Evolutionary conservation across 1,140 invertebrate genomes (phyloP).

Genomic region (Chironomus tepperi): DNA sequence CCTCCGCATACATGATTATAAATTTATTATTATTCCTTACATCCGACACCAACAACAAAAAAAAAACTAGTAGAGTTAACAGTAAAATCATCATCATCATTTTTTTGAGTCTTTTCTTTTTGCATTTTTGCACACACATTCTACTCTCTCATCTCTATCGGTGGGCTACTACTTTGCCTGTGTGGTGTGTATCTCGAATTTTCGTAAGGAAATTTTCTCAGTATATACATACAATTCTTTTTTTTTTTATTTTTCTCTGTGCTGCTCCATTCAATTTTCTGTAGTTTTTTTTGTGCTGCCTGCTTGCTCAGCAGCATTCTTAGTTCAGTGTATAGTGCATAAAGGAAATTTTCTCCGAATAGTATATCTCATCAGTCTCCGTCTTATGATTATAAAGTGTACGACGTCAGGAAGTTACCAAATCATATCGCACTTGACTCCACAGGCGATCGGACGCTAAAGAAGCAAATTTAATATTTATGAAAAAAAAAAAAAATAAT

Average conservation of each 20-base stretch:
- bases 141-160: background rate
- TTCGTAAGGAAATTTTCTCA: conserved; percentile 8
- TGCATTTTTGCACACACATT: no score
- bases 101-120: background rate
- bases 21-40: conserved; percentile 24
- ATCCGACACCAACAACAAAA: background rate
- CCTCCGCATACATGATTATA: conserved; percentile 9
- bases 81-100: background rate
- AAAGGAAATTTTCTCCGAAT: conserved; percentile 11
- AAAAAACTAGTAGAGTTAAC: background rate
- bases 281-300: no score
- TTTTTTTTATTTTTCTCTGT: no score
- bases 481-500: background rate
- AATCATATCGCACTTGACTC: conserved; percentile 23
- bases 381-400: conserved; percentile 22
- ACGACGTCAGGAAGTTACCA: conserved; percentile 9
- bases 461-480: background rate
- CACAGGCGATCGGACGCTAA: conserved; percentile 19
- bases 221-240: background rate
- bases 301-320: no score
- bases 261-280: no score
- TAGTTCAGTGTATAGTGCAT: background rate
- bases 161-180: background rate
- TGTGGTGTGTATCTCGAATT: background rate
- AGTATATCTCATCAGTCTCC: background rate